Conservation (phyloP, 2,888 invertebrate species). For the Ganaspis brasiliensis region DNA sequence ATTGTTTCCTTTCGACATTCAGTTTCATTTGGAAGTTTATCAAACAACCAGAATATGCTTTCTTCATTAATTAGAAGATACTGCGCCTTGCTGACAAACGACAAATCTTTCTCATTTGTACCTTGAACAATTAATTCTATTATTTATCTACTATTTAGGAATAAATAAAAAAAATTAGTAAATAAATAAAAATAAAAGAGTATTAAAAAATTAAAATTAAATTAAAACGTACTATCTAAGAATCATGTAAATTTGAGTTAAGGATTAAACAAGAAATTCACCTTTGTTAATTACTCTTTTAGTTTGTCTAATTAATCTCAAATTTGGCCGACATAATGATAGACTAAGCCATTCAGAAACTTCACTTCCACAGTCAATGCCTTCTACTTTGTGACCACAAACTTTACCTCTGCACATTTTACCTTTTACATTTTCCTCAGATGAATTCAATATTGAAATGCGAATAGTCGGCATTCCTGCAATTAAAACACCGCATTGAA, state of each 20-base stretch:
- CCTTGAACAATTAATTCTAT: slow-evolving; percentile 60
- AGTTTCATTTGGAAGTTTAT: slow-evolving; percentile 81
- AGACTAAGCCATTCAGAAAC: slow-evolving; percentile 91
- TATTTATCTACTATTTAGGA: not conserved
- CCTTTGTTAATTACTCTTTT: slow-evolving; percentile 45
- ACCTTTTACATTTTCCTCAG: slow-evolving; percentile 73
- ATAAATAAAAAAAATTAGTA: not conserved
- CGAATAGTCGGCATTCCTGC: slow-evolving; percentile 82
- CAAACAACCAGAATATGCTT: slow-evolving; percentile 88
- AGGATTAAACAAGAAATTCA: too few relatives aligned
- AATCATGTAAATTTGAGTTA: too few relatives aligned
- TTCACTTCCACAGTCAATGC: slow-evolving; percentile 91
- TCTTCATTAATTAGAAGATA: slow-evolving; percentile 90
- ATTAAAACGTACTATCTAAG: too few relatives aligned
- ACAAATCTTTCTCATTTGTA: slow-evolving; percentile 79
- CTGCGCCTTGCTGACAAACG: slow-evolving; percentile 92
- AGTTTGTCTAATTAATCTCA: slow-evolving; percentile 86
- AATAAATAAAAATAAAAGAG: too few relatives aligned
- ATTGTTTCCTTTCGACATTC: slow-evolving; percentile 84
- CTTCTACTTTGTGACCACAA: slow-evolving; percentile 90
- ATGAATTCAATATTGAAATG: slow-evolving; percentile 81
- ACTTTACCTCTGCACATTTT: slow-evolving; percentile 90
- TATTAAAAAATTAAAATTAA: too few relatives aligned
- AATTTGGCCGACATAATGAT: slow-evolving; percentile 86
- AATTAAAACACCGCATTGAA: slow-evolving; percentile 53